Conservation (phyloP, 2,797 vertebrate species). For the Gallinago nigripennis region DNA sequence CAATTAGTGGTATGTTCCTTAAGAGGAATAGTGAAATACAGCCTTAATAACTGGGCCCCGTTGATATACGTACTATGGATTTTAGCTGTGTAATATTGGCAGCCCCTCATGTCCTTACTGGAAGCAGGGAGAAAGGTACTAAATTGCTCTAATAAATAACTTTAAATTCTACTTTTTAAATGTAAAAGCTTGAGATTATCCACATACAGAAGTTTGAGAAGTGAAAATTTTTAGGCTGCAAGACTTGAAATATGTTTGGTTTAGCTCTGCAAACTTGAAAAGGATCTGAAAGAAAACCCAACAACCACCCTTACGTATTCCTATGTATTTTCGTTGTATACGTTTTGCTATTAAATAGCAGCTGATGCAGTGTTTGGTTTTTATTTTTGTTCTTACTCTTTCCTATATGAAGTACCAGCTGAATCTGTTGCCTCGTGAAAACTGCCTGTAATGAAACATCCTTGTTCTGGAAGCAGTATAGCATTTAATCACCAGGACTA, state of each 20-base stretch:
- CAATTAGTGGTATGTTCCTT: background rate
- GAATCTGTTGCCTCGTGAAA: slow-evolving; percentile 20
- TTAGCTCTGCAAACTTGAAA: background rate
- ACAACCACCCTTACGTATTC: background rate
- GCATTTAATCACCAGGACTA: slow-evolving; percentile 30
- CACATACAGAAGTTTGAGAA: background rate
- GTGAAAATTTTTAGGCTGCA: background rate
- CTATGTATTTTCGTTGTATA: background rate
- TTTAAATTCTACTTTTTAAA: background rate
- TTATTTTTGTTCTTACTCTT: slow-evolving; percentile 2
- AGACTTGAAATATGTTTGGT: background rate
- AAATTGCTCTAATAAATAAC: background rate
- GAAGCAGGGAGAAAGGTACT: fast-evolving
- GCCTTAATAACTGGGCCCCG: background rate
- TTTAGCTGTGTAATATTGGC: background rate
- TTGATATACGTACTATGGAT: background rate
- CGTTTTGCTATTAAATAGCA: background rate
- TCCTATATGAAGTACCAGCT: background rate
- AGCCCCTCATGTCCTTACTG: background rate
- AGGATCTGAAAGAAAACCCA: background rate
- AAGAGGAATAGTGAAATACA: background rate
- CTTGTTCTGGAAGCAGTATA: slow-evolving; percentile 15
- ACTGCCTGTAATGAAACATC: slow-evolving; percentile 18
- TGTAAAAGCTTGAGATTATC: no score
- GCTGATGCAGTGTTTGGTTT: background rate